These are phyloP conservation scores for Clarias magur DNA, from an alignment of 2,113 vertebrate genomes.

Conservation along the genomic window DNA sequence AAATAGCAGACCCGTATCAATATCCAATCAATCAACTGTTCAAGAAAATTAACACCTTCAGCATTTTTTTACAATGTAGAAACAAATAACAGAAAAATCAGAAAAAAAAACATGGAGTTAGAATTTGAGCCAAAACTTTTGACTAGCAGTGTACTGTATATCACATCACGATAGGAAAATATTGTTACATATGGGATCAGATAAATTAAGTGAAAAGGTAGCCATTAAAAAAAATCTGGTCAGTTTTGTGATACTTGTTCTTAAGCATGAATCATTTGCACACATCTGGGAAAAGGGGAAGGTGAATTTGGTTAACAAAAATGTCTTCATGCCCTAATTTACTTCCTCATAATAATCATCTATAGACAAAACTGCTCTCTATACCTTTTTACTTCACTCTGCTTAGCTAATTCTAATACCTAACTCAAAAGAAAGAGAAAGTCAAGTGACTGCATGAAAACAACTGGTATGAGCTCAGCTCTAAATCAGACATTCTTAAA, in stretches of 20 bases:
- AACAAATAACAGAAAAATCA: no score
- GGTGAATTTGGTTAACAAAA: constrained; percentile 17
- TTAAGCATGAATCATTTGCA: neutral
- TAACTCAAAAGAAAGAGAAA: neutral
- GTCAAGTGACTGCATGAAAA: neutral
- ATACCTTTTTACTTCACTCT: neutral
- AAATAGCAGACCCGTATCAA: no score
- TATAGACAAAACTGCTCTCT: neutral
- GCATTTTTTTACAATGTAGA: no score
- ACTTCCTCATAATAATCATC: neutral
- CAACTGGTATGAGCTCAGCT: neutral
- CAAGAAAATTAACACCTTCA: no score
- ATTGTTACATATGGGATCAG: no score
- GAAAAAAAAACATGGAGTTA: no score
- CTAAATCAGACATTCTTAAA: neutral
- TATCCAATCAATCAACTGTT: no score
- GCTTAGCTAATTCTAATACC: neutral
- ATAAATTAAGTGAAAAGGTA: neutral
- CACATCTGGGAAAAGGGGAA: neutral
- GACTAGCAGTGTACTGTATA: neutral
- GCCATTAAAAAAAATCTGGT: neutral
- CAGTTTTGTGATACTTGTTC: neutral
- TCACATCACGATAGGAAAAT: neutral
- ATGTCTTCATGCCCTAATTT: neutral
- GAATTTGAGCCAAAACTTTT: no score